Percentiles rank a stretch among this genome's conserved stretches.
Conservation (phyloP, 2,888 invertebrate species). For the Phortica okadai region DNA sequence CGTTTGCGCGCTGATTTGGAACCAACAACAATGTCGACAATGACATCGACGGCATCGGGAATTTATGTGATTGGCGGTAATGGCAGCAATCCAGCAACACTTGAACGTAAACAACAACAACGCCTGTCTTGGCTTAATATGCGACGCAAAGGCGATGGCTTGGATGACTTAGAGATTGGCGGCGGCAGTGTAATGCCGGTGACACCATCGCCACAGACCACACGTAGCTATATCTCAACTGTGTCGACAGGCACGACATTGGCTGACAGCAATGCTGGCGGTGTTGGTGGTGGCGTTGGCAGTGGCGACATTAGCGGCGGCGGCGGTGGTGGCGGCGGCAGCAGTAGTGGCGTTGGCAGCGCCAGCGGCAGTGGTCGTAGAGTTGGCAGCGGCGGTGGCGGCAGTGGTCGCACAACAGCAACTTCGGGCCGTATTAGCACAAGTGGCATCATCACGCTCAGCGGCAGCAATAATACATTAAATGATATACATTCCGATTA, state of each 20-base stretch:
- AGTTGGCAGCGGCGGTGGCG: conserved; percentile 44
- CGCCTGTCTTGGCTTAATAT: conserved; percentile 72
- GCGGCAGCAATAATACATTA: conserved; percentile 74
- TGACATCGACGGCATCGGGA: conserved; percentile 44
- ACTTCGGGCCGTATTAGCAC: conserved; percentile 72
- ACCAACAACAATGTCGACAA: background rate
- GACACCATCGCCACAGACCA: conserved; percentile 73
- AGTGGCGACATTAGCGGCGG: conserved; percentile 32
- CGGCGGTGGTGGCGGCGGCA: conserved; percentile 45
- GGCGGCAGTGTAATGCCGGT: conserved; percentile 40
- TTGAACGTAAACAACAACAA: conserved; percentile 71
- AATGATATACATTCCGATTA: conserved; percentile 74
- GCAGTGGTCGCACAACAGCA: conserved; percentile 69
- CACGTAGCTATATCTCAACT: conserved; percentile 71
- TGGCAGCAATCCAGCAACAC: conserved; percentile 56
- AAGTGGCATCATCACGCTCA: conserved; percentile 71
- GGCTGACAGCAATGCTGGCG: conserved; percentile 57
- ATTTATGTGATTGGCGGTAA: conserved; percentile 52
- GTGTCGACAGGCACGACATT: conserved; percentile 59
- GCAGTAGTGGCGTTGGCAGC: conserved; percentile 37
- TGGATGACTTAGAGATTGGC: conserved; percentile 44
- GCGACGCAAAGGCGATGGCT: conserved; percentile 62
- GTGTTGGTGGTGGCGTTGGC: conserved; percentile 36
- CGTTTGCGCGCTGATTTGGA: background rate
- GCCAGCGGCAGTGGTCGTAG: conserved; percentile 38